phyloP scores from a whole-genome alignment of 2,888 invertebrate species.

The Arge pagana region DNA sequence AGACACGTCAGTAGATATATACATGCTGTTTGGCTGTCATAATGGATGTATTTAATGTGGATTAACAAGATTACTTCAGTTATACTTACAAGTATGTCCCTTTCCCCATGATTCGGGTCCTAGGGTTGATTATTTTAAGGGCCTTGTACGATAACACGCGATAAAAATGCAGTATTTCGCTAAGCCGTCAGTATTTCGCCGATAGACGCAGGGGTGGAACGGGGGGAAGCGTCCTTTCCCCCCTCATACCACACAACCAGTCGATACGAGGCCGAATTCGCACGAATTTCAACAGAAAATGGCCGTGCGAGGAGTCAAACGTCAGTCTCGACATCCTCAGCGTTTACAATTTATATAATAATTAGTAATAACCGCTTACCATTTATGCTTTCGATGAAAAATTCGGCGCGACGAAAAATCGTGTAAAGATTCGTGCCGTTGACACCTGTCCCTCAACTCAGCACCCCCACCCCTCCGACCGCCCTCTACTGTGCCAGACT shows the following conservation, averaged over 20 bases:
- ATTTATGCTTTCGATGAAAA: conserved; percentile 14
- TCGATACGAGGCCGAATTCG: conserved; percentile 52
- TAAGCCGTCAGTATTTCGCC: conserved; percentile 22
- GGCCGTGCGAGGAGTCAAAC: conserved; percentile 15
- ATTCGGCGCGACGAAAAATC: conserved; percentile 2
- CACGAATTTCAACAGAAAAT: conserved; percentile 52
- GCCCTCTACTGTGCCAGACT: conserved; percentile 56
- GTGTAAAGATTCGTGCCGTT: conserved; percentile 42
- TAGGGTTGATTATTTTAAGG: conserved; percentile 10
- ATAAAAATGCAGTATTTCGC: conserved; percentile 19
- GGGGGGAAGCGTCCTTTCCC: conserved; percentile 35
- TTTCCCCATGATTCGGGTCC: conserved; percentile 44
- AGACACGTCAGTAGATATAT: conserved; percentile 4
- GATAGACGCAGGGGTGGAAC: conserved; percentile 21
- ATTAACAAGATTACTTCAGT: background rate
- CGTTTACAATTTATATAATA: conserved; percentile 2
- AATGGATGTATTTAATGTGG: conserved; percentile 2
- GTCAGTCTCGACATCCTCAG: conserved; percentile 7
- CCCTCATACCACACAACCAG: conserved; percentile 38
- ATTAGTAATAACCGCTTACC: conserved; percentile 10
- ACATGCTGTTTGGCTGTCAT: conserved; percentile 17
- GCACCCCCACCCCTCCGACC: conserved; percentile 53
- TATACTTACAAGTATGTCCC: conserved; percentile 47
- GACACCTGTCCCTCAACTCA: conserved; percentile 56
- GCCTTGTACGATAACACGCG: conserved; percentile 19